Evolutionary conservation across 2,113 vertebrate species (phyloP).

Genomic region (Rhea pennata): DNA sequence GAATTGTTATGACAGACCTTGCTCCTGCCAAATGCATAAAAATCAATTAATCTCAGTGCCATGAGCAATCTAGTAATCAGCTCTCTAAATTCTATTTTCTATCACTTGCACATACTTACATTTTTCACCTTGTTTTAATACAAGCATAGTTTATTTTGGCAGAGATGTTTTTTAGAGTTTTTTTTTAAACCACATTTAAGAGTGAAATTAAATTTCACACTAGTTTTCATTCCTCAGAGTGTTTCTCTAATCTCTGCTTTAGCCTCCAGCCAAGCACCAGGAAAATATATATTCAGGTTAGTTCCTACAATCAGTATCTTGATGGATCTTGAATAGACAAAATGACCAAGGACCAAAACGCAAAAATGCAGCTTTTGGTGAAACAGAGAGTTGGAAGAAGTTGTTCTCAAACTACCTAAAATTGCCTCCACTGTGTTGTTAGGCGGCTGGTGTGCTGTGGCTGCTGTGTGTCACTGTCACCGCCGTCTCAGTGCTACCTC

Average conservation of each 20-base stretch:
- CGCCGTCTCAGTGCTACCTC: background rate
- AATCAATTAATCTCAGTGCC: slow-evolving; percentile 36
- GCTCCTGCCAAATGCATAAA: slow-evolving; percentile 19
- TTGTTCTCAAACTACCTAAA: background rate
- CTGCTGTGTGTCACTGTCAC: background rate
- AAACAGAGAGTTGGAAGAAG: background rate
- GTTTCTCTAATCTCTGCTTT: background rate
- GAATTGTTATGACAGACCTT: slow-evolving; percentile 3
- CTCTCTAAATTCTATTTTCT: background rate
- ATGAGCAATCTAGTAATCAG: background rate
- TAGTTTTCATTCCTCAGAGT: background rate
- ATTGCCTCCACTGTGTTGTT: background rate
- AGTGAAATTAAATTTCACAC: background rate
- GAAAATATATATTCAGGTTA: background rate
- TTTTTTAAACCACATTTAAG: background rate
- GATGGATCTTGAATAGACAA: background rate
- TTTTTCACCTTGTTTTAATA: background rate
- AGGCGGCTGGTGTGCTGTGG: background rate
- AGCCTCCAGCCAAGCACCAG: background rate
- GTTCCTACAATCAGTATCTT: background rate
- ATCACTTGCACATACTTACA: background rate
- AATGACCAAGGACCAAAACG: background rate
- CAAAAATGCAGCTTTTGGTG: background rate
- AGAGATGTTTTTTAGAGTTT: background rate
- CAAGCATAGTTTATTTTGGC: background rate